Evolutionary conservation across 2,113 vertebrate genomes (phyloP).

Genomic region (Propithecus coquereli): DNA sequence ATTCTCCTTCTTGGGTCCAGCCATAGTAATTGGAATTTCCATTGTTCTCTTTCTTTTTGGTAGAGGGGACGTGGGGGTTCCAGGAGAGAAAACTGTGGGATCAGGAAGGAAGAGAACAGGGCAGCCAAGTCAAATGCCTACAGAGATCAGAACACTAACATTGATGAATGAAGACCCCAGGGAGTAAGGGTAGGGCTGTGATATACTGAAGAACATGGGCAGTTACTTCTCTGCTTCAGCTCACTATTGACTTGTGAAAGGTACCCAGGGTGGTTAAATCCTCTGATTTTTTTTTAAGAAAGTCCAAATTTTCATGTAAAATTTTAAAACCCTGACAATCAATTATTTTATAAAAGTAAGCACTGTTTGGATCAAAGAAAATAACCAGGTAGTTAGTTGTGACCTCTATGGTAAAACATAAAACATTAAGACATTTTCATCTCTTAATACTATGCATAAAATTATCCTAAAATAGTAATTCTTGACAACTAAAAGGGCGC

Average conservation of each 20-base stretch:
- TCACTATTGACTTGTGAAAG: background rate
- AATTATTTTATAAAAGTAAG: background rate
- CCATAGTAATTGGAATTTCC: background rate
- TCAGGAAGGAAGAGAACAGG: background rate
- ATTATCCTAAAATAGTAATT: background rate
- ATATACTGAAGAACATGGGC: background rate
- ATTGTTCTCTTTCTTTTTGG: background rate
- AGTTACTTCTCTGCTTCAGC: background rate
- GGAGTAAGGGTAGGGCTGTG: accelerated
- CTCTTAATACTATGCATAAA: background rate
- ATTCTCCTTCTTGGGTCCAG: background rate
- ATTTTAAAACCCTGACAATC: background rate
- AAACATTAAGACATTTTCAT: background rate
- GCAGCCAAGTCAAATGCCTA: background rate
- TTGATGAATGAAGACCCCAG: background rate
- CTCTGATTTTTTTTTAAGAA: background rate
- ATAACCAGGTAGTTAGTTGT: background rate
- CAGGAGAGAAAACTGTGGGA: background rate
- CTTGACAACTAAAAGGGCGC: background rate
- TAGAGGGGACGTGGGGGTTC: background rate
- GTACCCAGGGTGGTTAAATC: background rate
- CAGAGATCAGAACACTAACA: background rate
- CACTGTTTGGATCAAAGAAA: background rate
- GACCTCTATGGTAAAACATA: background rate
- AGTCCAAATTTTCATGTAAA: background rate